Evolutionary conservation across 2,888 invertebrate genomes (phyloP).

Genomic region (Nomada flava): DNA sequence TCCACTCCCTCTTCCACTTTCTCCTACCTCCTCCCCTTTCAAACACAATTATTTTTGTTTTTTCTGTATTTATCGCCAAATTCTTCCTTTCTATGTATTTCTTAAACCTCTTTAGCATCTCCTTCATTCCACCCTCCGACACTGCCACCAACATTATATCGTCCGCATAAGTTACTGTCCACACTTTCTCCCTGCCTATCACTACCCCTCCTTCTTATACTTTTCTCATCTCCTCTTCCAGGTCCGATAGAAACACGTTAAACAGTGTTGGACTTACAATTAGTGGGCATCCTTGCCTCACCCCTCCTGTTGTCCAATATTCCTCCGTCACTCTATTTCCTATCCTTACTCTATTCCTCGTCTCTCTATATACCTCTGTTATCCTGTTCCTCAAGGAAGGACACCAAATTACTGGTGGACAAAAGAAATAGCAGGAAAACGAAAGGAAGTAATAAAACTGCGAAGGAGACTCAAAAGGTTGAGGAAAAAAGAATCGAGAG

Average conservation of each 20-base stretch:
- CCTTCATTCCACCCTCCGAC: not conserved
- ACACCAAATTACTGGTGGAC: too few species aligned
- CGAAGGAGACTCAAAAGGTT: too few species aligned
- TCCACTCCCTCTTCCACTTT: not conserved
- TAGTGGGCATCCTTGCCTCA: not conserved
- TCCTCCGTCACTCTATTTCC: not conserved
- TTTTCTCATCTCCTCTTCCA: conserved; percentile 10
- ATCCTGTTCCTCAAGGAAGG: too few species aligned
- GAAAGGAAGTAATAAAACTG: too few species aligned
- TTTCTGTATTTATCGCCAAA: too few species aligned
- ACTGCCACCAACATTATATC: conserved; percentile 3
- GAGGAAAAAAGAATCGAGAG: too few species aligned
- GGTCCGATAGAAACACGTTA: not conserved
- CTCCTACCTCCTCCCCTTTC: not conserved
- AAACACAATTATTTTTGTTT: not conserved
- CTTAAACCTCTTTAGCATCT: not conserved
- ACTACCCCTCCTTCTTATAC: not conserved
- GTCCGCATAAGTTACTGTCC: conserved; percentile 11
- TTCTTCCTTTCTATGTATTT: too few species aligned
- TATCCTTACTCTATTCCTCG: not conserved
- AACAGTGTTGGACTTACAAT: conserved; percentile 1
- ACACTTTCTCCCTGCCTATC: conserved; percentile 5
- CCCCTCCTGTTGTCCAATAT: conserved; percentile 15
- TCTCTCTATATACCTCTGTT: too few species aligned
- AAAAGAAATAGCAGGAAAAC: too few species aligned